Evolutionary conservation across 2,888 invertebrate species (phyloP), one percentile per base, ranked within the genome.

Genomic region (Malacosoma neustria): DNA sequence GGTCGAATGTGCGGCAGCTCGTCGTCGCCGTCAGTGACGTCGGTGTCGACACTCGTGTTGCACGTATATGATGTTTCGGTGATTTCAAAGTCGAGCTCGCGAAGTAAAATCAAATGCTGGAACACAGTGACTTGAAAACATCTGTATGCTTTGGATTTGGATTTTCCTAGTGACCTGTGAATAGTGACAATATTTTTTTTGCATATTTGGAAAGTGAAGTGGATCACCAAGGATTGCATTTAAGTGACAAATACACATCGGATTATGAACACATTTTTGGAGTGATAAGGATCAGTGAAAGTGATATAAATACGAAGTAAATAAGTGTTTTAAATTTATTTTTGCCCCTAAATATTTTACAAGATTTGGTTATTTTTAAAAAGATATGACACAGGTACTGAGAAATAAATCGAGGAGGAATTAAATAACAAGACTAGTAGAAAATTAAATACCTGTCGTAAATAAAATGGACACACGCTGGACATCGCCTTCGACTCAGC

Each of bases 71-170:
- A 81, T 84, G 77, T 79, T 77, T 77, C 79, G 80, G 74, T 80
- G 72, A 77, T 74, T 73, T 76, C 72, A 72, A 84, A 84, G 75
- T 80, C 72, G 70, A 68, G 77, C 67, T 74, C 71, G 80, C 79
- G 81, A 79, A 76, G 63, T 85, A 81, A 68, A 71, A 81, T 87
- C 88, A 87, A 88, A 89, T 88, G 87, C 87, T 89, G 89, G 89
- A 89, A 87, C 89, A 89, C 87, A 89, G 90, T 87, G 90, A 88
- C 86, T 89, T 87, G 86, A 87, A 87, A 73, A 59, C 60, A 68
- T 67, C 61, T 64, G 62, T 57, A 50, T 49, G 57, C 66, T 62
- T 67, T 75, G 84, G 80, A 84, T 82, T 77, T 77, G 77, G 77
- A 80, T 79, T 59, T 67, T 54, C 66, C 58, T 51, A 43, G 64